Evolutionary conservation across 2,113 vertebrate genomes (phyloP), one percentile per base, ranked within the genome.

Genomic region (Hiodon tergisus): DNA sequence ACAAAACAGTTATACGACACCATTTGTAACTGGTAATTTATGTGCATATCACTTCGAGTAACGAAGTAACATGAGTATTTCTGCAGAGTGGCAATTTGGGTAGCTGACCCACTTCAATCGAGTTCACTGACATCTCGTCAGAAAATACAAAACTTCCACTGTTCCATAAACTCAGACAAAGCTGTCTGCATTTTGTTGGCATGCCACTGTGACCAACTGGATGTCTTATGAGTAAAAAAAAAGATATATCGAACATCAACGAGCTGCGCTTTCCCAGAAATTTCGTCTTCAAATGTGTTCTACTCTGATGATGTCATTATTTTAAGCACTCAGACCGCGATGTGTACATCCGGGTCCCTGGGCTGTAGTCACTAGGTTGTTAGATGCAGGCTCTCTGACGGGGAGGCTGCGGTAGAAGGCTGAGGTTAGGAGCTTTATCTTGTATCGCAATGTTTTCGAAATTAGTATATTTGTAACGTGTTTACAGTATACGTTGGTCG

Each of bases 311-410:
- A 91, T 85, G 90, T 91, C 86, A 91, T 90, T 78, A 85, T 86
- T 84, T 86, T 74, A 76, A 88, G 86, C 78, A 83, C 83, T 87
- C 87, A 88, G 81, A 83, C 86, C 77, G 86, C 79, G 69, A 73
- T 74, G 76, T 85, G 78, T 88, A 90, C 89, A 92, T 91, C 90
- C 90, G 89, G 91, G 90, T 89, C 85, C 74, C 85, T 58, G 66
- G 47, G 71, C 78, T 78, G 75, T 78, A 53, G 81, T 68, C 75
- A 67, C 51, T 78, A 67, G 79, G 72, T 69, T 67, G 59, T 72
- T 78, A 75, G 77, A 73, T 71, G 62, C 84, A 87, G 84, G 86
- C 84, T 86, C 84, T 87, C 81, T 83, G 83, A 83, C 78, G 82
- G 85, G 87, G 86, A 86, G 88, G 86, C 85, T 87, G 73, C 69